phyloP scores from a whole-genome alignment of 1,140 invertebrate species.

The Drosophila aff. region DNA sequence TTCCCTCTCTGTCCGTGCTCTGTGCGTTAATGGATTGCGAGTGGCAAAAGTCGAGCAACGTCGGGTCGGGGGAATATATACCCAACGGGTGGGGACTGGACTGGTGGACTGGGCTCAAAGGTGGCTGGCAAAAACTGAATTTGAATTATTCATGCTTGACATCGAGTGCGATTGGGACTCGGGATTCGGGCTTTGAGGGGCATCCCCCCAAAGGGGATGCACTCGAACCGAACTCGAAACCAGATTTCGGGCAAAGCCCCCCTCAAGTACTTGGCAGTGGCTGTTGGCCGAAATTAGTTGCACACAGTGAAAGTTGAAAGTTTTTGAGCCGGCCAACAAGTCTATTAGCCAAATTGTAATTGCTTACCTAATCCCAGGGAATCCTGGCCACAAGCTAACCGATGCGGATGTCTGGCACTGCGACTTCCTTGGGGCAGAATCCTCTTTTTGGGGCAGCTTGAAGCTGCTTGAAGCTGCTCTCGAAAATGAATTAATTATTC shows the following conservation, averaged over 20 bases:
- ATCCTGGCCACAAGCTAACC: not conserved
- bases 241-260: not conserved
- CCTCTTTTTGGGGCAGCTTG: not conserved
- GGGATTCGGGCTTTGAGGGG: slow-evolving; percentile 24
- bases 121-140: slow-evolving; percentile 13
- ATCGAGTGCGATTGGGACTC: slow-evolving; percentile 17
- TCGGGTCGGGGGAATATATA: not conserved
- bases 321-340: slow-evolving; percentile 42
- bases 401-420: not conserved
- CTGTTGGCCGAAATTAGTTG: slow-evolving; percentile 34
- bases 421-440: not conserved
- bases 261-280: slow-evolving; percentile 16
- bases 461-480: not conserved
- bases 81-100: not conserved
- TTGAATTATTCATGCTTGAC: slow-evolving; percentile 41
- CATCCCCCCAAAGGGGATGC: slow-evolving; percentile 6
- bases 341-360: slow-evolving; percentile 63
- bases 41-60: not conserved
- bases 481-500: not conserved
- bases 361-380: slow-evolving; percentile 35
- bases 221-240: not conserved
- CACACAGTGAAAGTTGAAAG: slow-evolving; percentile 11
- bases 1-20: not conserved
- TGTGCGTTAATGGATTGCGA: slow-evolving; percentile 21
- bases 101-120: too few species aligned